Evolutionary conservation across 2,113 vertebrate species (phyloP).

Genomic region (Ia io): DNA sequence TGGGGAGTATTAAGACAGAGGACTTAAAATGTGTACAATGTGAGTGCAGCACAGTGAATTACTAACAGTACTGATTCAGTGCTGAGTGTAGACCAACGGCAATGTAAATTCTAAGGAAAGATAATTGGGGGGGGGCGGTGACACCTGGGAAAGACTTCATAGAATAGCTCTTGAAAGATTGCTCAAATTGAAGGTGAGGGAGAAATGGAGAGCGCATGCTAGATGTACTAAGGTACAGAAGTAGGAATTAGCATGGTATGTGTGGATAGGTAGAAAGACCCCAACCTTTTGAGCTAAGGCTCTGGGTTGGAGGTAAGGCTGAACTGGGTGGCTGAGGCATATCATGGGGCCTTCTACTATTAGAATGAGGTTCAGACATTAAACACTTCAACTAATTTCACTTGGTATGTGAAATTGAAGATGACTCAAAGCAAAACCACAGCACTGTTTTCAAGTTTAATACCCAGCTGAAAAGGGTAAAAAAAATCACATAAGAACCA

Average conservation of each 20-base stretch:
- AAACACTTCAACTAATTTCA: neutral
- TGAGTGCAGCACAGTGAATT: neutral
- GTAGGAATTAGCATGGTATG: neutral
- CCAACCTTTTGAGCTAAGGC: neutral
- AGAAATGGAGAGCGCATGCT: neutral
- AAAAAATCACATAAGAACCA: constrained; percentile 2
- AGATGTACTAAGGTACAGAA: neutral
- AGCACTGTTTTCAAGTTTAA: constrained; percentile 20
- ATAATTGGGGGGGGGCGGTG: neutral
- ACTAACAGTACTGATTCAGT: neutral
- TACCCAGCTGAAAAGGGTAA: neutral
- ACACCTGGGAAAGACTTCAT: neutral
- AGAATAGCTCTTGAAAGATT: neutral
- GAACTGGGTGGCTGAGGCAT: neutral
- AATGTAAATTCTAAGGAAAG: neutral
- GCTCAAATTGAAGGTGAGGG: neutral
- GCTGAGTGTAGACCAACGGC: neutral
- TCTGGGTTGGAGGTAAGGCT: neutral
- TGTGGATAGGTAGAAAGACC: neutral
- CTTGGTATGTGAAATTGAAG: neutral
- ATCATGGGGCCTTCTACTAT: neutral
- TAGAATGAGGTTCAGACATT: neutral
- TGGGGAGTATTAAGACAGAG: neutral
- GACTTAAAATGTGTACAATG: neutral
- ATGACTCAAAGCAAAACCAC: neutral